Conservation (phyloP, 2,113 vertebrate genomes). For the Peromyscus californicus region DNA sequence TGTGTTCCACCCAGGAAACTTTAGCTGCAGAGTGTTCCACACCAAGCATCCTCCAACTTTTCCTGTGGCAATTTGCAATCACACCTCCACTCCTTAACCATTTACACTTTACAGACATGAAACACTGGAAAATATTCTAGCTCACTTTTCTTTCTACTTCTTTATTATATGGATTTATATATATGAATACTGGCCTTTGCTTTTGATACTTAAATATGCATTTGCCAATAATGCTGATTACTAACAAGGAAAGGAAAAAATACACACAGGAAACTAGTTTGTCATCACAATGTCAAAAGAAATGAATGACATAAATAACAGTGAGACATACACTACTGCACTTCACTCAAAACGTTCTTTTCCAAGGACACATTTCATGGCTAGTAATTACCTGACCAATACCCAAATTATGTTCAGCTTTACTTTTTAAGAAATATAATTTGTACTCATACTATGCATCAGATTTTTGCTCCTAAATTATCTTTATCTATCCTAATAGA, state of each 20-base stretch:
- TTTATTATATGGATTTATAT: background rate
- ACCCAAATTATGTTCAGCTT: background rate
- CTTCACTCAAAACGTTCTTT: background rate
- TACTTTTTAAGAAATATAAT: slow-evolving; percentile 19
- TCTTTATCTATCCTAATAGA: background rate
- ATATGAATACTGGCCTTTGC: background rate
- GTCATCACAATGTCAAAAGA: background rate
- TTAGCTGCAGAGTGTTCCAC: background rate
- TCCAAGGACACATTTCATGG: background rate
- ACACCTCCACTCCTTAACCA: background rate
- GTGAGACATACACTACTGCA: background rate
- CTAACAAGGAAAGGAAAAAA: background rate
- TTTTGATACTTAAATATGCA: background rate
- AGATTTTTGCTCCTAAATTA: background rate
- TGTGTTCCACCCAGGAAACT: background rate
- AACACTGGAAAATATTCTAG: background rate
- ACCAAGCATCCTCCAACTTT: background rate
- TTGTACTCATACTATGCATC: background rate
- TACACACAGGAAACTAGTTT: background rate
- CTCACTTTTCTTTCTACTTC: background rate
- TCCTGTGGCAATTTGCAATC: background rate
- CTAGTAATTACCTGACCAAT: background rate
- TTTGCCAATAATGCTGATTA: background rate
- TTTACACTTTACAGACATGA: slow-evolving; percentile 39
- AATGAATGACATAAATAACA: background rate